Conservation (phyloP, 2,113 vertebrate genomes). For the Cyphomyrus discorhynchus region DNA sequence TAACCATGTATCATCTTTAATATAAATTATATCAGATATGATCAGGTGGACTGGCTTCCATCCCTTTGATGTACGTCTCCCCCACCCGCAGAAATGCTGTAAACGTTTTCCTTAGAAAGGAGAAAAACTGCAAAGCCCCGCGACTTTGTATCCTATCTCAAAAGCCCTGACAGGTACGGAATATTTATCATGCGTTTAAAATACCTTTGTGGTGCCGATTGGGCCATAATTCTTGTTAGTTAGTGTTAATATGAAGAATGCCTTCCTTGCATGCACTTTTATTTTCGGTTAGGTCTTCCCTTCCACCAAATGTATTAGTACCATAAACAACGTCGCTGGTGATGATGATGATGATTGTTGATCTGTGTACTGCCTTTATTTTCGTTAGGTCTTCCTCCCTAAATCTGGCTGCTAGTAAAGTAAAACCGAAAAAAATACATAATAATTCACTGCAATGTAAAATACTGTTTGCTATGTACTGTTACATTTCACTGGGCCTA, state of each 20-base stretch:
- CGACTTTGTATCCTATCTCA: background rate
- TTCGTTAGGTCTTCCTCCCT: no score
- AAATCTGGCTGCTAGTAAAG: background rate
- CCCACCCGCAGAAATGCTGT: constrained; percentile 8
- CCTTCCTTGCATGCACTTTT: constrained; percentile 8
- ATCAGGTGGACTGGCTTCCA: constrained; percentile 10
- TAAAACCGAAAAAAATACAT: background rate
- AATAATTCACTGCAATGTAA: background rate
- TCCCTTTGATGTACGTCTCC: constrained; percentile 26
- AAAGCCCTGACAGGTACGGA: background rate
- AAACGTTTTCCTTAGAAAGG: constrained; percentile 24
- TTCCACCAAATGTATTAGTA: no score
- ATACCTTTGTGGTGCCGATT: constrained; percentile 23
- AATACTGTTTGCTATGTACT: background rate
- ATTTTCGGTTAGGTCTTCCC: background rate
- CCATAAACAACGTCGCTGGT: no score
- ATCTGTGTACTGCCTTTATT: background rate
- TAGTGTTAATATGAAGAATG: constrained; percentile 20
- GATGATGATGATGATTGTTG: no score
- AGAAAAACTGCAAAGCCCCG: constrained; percentile 9
- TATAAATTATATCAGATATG: constrained; percentile 24
- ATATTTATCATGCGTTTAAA: constrained; percentile 39
- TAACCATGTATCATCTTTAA: constrained; percentile 17
- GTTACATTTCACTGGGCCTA: background rate
- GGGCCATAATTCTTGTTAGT: constrained; percentile 24